Conservation (phyloP, 2,113 vertebrate genomes). For the Apodemus speciosus region DNA sequence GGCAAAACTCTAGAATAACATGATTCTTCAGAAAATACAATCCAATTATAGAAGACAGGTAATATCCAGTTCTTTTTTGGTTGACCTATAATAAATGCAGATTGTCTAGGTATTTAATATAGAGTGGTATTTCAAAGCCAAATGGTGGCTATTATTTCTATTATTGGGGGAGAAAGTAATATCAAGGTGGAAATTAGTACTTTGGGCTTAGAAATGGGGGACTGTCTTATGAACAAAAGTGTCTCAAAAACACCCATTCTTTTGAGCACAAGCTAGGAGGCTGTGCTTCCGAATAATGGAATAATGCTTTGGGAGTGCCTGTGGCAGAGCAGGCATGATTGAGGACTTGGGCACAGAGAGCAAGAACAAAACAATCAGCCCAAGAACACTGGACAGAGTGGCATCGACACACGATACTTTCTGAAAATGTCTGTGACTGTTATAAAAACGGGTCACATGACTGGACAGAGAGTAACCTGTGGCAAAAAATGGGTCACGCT, state of each 20-base stretch:
- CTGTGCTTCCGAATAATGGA: neutral
- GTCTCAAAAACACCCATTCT: slow-evolving; percentile 20
- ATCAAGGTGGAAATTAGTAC: slow-evolving; percentile 68
- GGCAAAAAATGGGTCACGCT: no score
- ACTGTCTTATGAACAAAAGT: slow-evolving; percentile 28
- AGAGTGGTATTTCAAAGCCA: slow-evolving; percentile 73
- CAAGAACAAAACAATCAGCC: neutral
- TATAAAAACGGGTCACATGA: neutral
- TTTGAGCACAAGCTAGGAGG: neutral
- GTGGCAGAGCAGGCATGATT: neutral
- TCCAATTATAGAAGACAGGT: slow-evolving; percentile 72
- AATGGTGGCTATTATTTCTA: slow-evolving; percentile 66
- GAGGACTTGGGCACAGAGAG: neutral
- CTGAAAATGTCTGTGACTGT: neutral
- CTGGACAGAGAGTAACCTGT: no score
- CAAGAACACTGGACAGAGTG: neutral
- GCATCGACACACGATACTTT: neutral
- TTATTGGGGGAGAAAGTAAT: slow-evolving; percentile 65
- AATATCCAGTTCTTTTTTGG: slow-evolving; percentile 71
- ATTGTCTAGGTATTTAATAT: slow-evolving; percentile 75
- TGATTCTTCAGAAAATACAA: slow-evolving; percentile 75
- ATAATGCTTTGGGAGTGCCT: neutral
- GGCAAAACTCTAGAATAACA: slow-evolving; percentile 63
- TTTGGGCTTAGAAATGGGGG: slow-evolving; percentile 37
- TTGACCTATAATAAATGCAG: slow-evolving; percentile 77